Conservation (phyloP, 2,888 invertebrate genomes). For the Lomographa bimaculata region DNA sequence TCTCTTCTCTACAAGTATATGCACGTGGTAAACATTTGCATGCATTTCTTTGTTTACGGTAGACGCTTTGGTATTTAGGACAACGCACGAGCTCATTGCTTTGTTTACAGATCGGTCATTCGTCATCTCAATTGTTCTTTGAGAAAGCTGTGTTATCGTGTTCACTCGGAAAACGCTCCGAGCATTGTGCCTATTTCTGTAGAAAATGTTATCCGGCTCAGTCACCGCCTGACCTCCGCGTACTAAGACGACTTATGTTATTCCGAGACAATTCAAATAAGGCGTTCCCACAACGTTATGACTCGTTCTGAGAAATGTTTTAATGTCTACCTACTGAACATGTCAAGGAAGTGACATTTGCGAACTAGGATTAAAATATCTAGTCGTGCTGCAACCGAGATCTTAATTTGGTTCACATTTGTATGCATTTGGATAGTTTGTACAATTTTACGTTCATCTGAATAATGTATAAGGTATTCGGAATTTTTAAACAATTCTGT, state of each 20-base stretch:
- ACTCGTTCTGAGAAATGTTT: conserved; percentile 28
- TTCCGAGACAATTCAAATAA: conserved; percentile 22
- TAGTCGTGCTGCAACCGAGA: conserved; percentile 22
- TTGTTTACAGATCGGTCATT: conserved; percentile 34
- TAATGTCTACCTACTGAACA: conserved; percentile 10
- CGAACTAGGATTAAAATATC: conserved; percentile 22
- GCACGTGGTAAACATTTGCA: conserved; percentile 44
- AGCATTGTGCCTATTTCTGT: conserved; percentile 17
- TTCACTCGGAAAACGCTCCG: conserved; percentile 18
- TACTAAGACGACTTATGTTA: conserved; percentile 16
- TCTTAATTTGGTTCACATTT: conserved; percentile 4
- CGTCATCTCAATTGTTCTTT: conserved; percentile 30
- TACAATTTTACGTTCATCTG: conserved; percentile 12
- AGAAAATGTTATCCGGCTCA: conserved; percentile 19
- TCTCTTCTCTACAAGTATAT: conserved; percentile 40
- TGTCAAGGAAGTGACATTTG: conserved; percentile 31
- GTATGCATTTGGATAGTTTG: conserved; percentile 4
- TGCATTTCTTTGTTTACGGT: conserved; percentile 51
- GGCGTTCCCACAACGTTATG: conserved; percentile 27
- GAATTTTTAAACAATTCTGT: too few relatives aligned
- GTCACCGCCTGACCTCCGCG: conserved; percentile 22
- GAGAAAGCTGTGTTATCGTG: conserved; percentile 28
- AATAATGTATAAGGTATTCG: too few relatives aligned
- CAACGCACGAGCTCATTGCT: conserved; percentile 38
- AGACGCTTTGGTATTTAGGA: conserved; percentile 53